phyloP scores from a whole-genome alignment of 2,113 vertebrate genomes.

The Elaphurus davidianus region DNA sequence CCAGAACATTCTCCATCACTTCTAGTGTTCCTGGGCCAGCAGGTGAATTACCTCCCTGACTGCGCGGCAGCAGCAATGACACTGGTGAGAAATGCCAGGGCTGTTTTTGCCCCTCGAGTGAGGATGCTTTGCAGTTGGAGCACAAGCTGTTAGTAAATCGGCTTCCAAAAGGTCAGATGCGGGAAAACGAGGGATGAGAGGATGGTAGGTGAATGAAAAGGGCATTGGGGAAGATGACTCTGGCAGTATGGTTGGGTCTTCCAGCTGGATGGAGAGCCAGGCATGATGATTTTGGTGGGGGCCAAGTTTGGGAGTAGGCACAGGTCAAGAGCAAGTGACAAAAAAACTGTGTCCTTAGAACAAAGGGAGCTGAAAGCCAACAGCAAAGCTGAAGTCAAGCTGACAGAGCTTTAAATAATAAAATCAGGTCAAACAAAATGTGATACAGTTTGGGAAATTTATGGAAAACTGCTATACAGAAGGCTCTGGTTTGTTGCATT shows the following conservation, averaged over 20 bases:
- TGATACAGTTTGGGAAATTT: not conserved
- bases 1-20: not conserved
- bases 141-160: not conserved
- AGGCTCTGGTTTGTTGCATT: not conserved
- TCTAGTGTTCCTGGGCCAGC: no score
- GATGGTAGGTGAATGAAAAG: accelerated
- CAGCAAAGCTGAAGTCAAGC: not conserved
- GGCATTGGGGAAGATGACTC: no score
- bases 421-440: not conserved
- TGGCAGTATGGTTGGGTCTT: not conserved
- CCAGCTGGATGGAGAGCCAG: not conserved
- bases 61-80: accelerated
- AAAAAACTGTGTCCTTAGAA: not conserved
- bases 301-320: not conserved
- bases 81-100: not conserved
- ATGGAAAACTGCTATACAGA: not conserved
- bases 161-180: not conserved
- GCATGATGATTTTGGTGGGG: not conserved
- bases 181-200: not conserved
- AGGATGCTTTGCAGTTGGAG: not conserved
- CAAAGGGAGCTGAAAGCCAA: not conserved
- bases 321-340: not conserved
- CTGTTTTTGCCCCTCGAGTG: not conserved
- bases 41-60: not conserved
- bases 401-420: not conserved